phyloP scores from a whole-genome alignment of 2,797 vertebrate species.

The Spinus pinus region DNA sequence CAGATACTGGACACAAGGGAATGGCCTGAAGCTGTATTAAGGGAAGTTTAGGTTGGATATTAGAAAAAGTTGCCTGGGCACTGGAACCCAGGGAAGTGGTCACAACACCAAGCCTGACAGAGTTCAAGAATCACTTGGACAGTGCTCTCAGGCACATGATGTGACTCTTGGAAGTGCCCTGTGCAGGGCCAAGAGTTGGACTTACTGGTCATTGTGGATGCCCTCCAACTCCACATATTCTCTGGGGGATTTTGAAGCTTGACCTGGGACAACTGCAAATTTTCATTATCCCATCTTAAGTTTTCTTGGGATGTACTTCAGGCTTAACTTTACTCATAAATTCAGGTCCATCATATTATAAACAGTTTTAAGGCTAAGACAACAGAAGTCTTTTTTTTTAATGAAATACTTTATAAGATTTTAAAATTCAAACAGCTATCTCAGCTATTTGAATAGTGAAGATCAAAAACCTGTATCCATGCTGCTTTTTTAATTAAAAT shows the following conservation, averaged over 20 bases:
- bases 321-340: not conserved
- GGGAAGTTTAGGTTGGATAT: not conserved
- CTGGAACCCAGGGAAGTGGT: not conserved
- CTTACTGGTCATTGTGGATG: not conserved
- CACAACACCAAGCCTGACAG: not conserved
- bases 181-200: not conserved
- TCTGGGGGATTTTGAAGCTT: not conserved
- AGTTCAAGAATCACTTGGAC: not conserved
- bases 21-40: not conserved
- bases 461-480: slow-evolving; percentile 77
- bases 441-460: slow-evolving; percentile 73
- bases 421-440: slow-evolving; percentile 78
- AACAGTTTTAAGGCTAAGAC: slow-evolving; percentile 51
- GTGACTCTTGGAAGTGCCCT: too few species aligned
- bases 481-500: slow-evolving; percentile 84
- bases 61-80: not conserved
- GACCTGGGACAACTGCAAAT: not conserved
- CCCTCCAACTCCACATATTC: not conserved
- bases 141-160: not conserved
- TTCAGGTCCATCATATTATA: not conserved
- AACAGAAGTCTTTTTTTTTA: slow-evolving; percentile 26
- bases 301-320: not conserved
- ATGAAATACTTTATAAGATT: slow-evolving; percentile 50
- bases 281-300: not conserved
- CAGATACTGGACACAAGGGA: accelerated